Evolutionary conservation across 2,797 vertebrate species (phyloP).

Genomic region (Rhinatrema bivittatum): DNA sequence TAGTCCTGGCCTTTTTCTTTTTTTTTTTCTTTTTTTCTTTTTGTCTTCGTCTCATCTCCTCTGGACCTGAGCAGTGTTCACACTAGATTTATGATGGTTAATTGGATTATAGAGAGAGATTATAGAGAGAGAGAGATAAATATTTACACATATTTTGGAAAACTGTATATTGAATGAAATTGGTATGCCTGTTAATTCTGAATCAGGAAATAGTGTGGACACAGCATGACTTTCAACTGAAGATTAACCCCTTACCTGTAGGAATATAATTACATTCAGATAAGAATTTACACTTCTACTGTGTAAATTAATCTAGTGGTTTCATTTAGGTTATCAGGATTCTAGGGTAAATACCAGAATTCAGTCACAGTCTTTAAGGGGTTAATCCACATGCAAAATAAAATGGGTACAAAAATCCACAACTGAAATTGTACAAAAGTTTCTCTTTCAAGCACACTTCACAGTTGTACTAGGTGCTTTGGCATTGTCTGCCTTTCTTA

Average conservation of each 20-base stretch:
- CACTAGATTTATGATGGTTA: constrained; percentile 59
- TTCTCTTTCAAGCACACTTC: constrained; percentile 20
- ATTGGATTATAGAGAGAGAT: too few species aligned
- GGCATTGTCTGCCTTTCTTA: constrained; percentile 27
- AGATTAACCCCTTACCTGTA: constrained; percentile 69
- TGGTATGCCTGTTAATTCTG: constrained; percentile 48
- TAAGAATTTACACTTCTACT: constrained; percentile 33
- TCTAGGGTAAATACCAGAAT: constrained; percentile 27
- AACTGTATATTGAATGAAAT: constrained; percentile 41
- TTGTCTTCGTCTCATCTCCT: constrained; percentile 37
- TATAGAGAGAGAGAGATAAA: too few species aligned
- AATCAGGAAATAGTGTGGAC: constrained; percentile 65
- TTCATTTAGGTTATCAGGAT: constrained; percentile 31
- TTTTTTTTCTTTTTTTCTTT: constrained; percentile 29
- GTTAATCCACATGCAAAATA: constrained; percentile 63
- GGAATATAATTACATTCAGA: constrained; percentile 26
- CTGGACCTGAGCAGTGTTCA: constrained; percentile 62
- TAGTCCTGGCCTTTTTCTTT: constrained; percentile 58
- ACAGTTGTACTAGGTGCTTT: constrained; percentile 37
- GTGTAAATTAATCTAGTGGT: constrained; percentile 28
- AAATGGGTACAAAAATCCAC: constrained; percentile 72
- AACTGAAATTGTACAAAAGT: constrained; percentile 38
- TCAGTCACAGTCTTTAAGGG: constrained; percentile 53
- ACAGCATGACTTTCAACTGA: constrained; percentile 57
- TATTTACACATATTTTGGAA: constrained; percentile 34